phyloP scores from a whole-genome alignment of 2,888 invertebrate genomes.

The Tachina fera region DNA sequence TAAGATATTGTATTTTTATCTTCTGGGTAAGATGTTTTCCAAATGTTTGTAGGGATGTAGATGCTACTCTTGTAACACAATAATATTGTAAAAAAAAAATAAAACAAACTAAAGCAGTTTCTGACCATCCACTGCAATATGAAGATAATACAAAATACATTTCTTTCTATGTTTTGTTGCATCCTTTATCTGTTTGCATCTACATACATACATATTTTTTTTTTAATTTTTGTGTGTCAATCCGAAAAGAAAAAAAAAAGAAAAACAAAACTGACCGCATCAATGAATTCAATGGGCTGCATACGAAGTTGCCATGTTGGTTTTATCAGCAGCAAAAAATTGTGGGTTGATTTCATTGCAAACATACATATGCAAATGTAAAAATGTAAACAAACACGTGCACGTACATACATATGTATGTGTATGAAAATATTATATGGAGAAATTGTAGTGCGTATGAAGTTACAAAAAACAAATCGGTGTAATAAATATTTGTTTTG shows the following conservation, averaged over 20 bases:
- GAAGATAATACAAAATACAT: conserved; percentile 43
- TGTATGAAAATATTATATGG: not conserved
- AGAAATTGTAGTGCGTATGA: not conserved
- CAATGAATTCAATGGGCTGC: conserved; percentile 48
- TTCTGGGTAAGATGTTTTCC: no score
- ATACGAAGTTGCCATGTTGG: conserved; percentile 6
- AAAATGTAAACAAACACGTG: not conserved
- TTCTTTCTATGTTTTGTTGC: conserved; percentile 17
- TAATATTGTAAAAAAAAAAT: conserved; percentile 25
- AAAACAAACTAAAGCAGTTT: conserved; percentile 47
- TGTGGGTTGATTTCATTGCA: conserved; percentile 16
- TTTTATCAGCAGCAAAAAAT: not conserved
- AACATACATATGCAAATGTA: not conserved
- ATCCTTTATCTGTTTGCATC: conserved; percentile 60
- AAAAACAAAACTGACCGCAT: conserved; percentile 65
- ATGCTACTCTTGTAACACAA: conserved; percentile 21
- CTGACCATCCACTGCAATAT: conserved; percentile 44
- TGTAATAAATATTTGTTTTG: no score
- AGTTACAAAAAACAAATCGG: no score
- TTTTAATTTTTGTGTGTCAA: conserved; percentile 41
- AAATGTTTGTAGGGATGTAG: no score
- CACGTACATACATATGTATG: no score
- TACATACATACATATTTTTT: conserved; percentile 6
- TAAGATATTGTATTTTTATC: no score
- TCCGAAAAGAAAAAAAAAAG: conserved; percentile 5